These are phyloP conservation scores for Chroicocephalus ridibundus DNA, from an alignment of 2,113 vertebrate genomes.

Conservation along the genomic window DNA sequence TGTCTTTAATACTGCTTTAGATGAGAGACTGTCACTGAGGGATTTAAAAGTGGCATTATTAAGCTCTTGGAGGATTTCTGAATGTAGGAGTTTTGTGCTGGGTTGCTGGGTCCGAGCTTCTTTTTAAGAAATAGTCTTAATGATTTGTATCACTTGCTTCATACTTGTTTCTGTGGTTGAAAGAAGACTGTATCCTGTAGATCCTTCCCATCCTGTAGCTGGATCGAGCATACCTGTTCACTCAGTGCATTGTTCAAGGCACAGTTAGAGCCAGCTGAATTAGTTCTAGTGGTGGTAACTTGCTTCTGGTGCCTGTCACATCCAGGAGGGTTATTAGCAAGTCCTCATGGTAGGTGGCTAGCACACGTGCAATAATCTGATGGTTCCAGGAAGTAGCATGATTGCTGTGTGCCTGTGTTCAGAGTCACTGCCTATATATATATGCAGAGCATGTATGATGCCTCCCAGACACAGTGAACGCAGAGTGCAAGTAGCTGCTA, in stretches of 20 bases:
- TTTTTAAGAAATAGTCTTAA: background rate
- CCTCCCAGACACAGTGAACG: background rate
- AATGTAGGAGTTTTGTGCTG: background rate
- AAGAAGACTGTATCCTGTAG: background rate
- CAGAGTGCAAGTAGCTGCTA: background rate
- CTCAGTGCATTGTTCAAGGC: background rate
- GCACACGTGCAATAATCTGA: background rate
- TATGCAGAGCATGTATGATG: background rate
- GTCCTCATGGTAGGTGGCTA: background rate
- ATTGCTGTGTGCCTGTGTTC: background rate
- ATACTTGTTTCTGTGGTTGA: background rate
- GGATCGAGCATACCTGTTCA: accelerated
- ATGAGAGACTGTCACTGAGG: background rate
- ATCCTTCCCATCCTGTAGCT: background rate
- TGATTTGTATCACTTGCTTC: background rate
- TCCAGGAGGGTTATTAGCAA: background rate
- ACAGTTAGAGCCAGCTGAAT: background rate
- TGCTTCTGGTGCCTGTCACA: background rate
- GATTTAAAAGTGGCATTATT: background rate
- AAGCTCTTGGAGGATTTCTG: background rate
- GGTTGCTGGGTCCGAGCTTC: background rate
- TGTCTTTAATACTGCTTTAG: background rate
- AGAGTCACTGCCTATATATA: background rate
- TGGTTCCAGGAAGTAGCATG: background rate
- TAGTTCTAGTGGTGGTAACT: background rate